Evolutionary conservation across 2,797 vertebrate species (phyloP), one percentile per base, ranked within the genome.

Genomic region (Peromyscus attwateri): DNA sequence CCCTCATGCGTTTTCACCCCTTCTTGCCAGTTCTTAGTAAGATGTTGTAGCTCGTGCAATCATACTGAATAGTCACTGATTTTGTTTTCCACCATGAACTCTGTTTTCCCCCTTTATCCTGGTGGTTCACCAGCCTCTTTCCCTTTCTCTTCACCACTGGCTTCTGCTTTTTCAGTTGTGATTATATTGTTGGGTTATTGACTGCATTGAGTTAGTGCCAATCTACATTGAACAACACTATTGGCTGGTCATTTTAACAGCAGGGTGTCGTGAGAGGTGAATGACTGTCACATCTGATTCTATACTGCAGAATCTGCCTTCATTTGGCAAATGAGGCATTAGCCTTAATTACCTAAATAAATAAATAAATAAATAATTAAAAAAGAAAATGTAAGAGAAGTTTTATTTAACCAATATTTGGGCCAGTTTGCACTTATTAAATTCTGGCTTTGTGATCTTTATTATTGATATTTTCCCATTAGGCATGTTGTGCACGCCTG

Each of bases 241-340:
- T 77, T 92, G 71, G 27, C 27, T 70, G 73, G 4, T 71, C 81
- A 19, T 88, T 88, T 17, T 89, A 88, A 64, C 12, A 95, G 57
- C 19, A 91, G 77, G 40, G 4, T 73, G 57, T 77, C 62, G 52
- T 68, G 34, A 88, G 40, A 94, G 4, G 40, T 89, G 84, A 97
- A 75, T 89, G 68, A 46, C 80, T 70, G 9, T 2, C 80, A 52
- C 37, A 75, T 40, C 23, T 64, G 3, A 55, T 52, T 89, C 76
- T 71, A 5, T 79, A 34, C 88, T 94, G 6, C 87, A 94, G 94
- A 84, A 90, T 87, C 6, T 6, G 79, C 52, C 82, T 96, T 94
- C 79, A 89, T 60, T 80, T 92, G 64, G 82, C 49, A 97, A 96
- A 97, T 92, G 71, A 80, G 23, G 80, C 55, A 60, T 95, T 87